Evolutionary conservation across 2,113 vertebrate genomes (phyloP).

Genomic region (Clarias batrachus): DNA sequence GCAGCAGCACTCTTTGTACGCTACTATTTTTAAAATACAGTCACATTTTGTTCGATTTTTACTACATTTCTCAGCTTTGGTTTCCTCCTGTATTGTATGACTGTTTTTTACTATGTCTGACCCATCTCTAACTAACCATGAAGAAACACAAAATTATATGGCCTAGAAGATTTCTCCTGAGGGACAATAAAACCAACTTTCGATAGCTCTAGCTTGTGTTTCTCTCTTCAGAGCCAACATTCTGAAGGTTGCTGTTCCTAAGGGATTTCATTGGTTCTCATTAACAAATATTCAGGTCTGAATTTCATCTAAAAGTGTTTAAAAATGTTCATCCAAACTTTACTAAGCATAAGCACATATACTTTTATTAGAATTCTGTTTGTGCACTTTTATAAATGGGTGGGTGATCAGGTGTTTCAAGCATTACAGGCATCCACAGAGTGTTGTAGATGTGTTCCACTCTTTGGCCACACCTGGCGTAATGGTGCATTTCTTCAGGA

Average conservation of each 20-base stretch:
- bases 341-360: not conserved
- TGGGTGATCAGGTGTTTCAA: constrained; percentile 18
- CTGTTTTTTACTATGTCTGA: no score
- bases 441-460: constrained; percentile 76
- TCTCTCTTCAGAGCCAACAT: constrained; percentile 4
- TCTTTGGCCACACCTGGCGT: constrained; percentile 72
- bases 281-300: constrained; percentile 22
- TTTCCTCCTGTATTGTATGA: no score
- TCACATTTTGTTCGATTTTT: no score
- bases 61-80: no score
- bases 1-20: no score
- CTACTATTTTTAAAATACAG: no score
- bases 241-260: constrained; percentile 8
- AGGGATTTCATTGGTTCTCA: constrained; percentile 6
- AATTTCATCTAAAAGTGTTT: constrained; percentile 22
- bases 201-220: constrained; percentile 24
- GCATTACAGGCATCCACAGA: constrained; percentile 51
- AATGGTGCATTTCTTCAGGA: constrained; percentile 72
- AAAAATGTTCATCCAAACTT: not conserved
- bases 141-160: no score
- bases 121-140: no score
- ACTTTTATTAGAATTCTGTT: not conserved
- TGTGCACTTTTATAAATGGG: not conserved
- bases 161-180: not conserved
- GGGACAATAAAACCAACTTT: not conserved